phyloP scores from a whole-genome alignment of 1,140 invertebrate genomes.

The Aphidius ervi region DNA sequence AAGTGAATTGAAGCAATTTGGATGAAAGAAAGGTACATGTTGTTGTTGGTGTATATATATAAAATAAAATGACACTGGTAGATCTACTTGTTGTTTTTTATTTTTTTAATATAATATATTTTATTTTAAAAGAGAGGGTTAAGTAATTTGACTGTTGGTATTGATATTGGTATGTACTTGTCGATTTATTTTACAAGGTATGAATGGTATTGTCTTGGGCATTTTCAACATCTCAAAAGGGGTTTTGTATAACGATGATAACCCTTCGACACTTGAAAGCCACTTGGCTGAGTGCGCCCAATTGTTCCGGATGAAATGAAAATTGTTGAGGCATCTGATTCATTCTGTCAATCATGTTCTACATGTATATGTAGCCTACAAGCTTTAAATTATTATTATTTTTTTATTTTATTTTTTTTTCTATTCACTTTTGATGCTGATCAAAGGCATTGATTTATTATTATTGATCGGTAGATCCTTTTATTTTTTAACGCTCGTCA shows the following conservation, averaged over 20 bases:
- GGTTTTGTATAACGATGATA: conserved; percentile 12
- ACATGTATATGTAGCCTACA: too few relatives aligned
- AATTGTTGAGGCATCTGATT: conserved; percentile 5
- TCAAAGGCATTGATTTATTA: background rate
- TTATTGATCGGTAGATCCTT: too few relatives aligned
- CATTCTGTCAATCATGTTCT: conserved; percentile 10
- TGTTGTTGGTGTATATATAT: too few relatives aligned
- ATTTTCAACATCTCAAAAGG: conserved; percentile 14
- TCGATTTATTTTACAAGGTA: background rate
- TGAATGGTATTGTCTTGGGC: conserved; percentile 1
- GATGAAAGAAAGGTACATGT: too few relatives aligned
- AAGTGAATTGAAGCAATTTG: background rate
- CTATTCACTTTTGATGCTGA: background rate
- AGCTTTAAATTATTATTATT: too few relatives aligned
- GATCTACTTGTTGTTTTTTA: background rate
- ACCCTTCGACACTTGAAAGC: conserved; percentile 21
- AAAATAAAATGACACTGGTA: too few relatives aligned
- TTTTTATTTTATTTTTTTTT: background rate
- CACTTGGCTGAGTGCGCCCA: conserved; percentile 7
- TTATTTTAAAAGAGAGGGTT: background rate
- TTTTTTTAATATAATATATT: background rate
- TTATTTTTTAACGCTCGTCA: too few relatives aligned
- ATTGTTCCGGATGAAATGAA: conserved; percentile 13
- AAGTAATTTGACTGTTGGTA: too few relatives aligned
- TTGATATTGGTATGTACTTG: too few relatives aligned